Percentiles rank a stretch among this genome's conserved stretches.
phyloP scores from a whole-genome alignment of 2,888 invertebrate species.

The Helicoverpa assulta region DNA sequence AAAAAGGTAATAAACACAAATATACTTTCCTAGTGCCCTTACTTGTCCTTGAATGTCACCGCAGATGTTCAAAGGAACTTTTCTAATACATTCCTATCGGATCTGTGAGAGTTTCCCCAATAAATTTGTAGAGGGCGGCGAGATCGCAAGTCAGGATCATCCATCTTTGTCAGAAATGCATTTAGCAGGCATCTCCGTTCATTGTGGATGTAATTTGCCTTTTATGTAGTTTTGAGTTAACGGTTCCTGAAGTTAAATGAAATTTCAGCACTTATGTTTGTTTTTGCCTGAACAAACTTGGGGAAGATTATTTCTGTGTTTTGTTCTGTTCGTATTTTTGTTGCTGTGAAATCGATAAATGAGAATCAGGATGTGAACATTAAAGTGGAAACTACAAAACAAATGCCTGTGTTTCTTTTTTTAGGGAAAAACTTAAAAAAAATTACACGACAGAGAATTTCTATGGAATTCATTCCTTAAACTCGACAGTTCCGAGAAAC shows the following conservation, averaged over 20 bases:
- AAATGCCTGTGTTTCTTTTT: too few species aligned
- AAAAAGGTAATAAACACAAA: slow-evolving; percentile 37
- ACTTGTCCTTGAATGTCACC: slow-evolving; percentile 36
- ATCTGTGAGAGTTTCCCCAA: slow-evolving; percentile 44
- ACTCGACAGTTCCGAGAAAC: too few species aligned
- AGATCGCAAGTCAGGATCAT: slow-evolving; percentile 57
- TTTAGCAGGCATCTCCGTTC: slow-evolving; percentile 47
- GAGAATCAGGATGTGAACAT: too few species aligned
- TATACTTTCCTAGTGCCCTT: slow-evolving; percentile 28
- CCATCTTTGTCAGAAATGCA: slow-evolving; percentile 57
- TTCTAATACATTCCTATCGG: slow-evolving; percentile 48
- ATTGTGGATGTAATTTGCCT: slow-evolving; percentile 51
- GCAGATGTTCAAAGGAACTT: slow-evolving; percentile 38
- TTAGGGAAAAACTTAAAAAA: too few species aligned
- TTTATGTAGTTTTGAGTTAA: slow-evolving; percentile 24
- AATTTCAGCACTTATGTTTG: neutral
- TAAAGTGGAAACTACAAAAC: too few species aligned
- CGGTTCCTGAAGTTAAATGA: slow-evolving; percentile 6
- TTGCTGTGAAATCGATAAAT: neutral
- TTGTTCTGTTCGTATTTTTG: neutral
- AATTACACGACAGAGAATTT: too few species aligned
- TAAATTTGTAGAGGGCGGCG: slow-evolving; percentile 50
- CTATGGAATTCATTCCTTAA: too few species aligned
- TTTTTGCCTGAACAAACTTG: neutral
- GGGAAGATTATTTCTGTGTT: neutral